Percentiles rank a stretch among this genome's conserved stretches.
These are phyloP conservation scores for Neogobius melanostomus DNA, from an alignment of 2,113 vertebrate species.

Conservation along the genomic window DNA sequence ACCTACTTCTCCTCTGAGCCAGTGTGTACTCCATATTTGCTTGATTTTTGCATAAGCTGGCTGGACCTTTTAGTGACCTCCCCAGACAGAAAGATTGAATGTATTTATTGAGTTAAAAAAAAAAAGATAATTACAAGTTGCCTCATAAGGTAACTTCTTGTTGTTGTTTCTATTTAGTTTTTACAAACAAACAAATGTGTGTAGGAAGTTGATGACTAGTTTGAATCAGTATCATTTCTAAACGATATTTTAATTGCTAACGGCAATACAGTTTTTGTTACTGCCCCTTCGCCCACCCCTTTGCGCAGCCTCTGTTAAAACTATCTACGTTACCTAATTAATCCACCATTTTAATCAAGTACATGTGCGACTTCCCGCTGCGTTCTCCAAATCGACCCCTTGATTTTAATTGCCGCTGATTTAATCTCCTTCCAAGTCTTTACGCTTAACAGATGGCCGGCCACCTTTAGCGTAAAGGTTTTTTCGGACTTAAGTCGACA, in stretches of 20 bases:
- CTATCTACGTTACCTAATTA: background rate
- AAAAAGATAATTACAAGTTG: too few relatives aligned
- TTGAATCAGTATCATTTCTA: too few relatives aligned
- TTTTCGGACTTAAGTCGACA: conserved; percentile 44
- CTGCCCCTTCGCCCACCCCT: background rate
- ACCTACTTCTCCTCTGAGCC: conserved; percentile 53
- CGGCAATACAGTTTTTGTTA: too few relatives aligned
- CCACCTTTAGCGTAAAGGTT: conserved; percentile 47
- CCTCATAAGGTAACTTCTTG: too few relatives aligned
- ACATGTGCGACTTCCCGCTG: conserved; percentile 15
- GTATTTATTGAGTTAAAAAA: too few relatives aligned
- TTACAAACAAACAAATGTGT: too few relatives aligned
- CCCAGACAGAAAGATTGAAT: too few relatives aligned
- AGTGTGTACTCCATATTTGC: background rate
- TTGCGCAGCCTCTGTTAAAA: background rate
- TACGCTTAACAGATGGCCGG: conserved; percentile 55
- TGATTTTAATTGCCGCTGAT: conserved; percentile 67
- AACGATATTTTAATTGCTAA: too few relatives aligned
- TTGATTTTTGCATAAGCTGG: too few relatives aligned
- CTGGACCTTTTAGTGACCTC: background rate
- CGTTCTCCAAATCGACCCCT: conserved; percentile 21
- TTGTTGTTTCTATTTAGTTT: too few relatives aligned
- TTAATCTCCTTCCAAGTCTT: conserved; percentile 57
- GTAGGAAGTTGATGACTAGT: too few relatives aligned
- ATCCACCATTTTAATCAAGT: background rate